Base-by-base conservation (phyloP, 1,140 invertebrate genomes). In the Subanguina moxae region DNA sequence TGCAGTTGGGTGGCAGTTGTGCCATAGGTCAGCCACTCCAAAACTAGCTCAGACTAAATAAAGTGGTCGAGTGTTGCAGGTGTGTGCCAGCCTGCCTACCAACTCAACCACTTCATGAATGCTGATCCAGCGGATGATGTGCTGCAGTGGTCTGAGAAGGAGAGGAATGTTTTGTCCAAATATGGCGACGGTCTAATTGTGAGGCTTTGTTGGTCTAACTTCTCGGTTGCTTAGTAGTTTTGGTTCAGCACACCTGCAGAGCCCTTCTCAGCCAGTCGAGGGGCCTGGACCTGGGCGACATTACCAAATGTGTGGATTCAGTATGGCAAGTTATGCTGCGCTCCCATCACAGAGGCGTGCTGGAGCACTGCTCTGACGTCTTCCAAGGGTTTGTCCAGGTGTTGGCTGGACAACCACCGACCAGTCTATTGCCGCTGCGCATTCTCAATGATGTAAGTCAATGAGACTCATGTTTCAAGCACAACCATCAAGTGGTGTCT, bases 181-280 rank as follows among this genome's bases (percentile, higher is more conserved):
- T 61, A 61, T 43, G 27, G 28, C 3, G 28, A 61, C 21, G 58
- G 58, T 5, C 58, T 61, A 21, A 61, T 61, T 61, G 58, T 61
- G 28, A 30, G 3, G 58, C 28, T 61, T 61, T 52, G 48, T 8
- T 32, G 28, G 3, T 21, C 3, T 32, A 7, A 21, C 27, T 25
- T 61, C n/a, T 11, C 23, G 30, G 57, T 11, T 30, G 11, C 30
- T 58, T 58, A 43, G 13, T 5, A 52, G 17, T 19, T 52, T 7
- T 21, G 3, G 3, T 52, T 52, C 23, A 52, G 48, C 48, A 25
- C 48, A 52, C 3, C 23, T 52, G 48, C 15, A 5, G 23, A 7
- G 23, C 48, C 23, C 23, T 52, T 19, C 23, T 52, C 3, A 21
- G 3, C 3, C 48, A 52, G 3, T 52, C 48, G 3, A 52, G 3